Evolutionary conservation across 2,888 invertebrate species (phyloP), one percentile per base, ranked within the genome.

Genomic region (Eupithecia centaureata): DNA sequence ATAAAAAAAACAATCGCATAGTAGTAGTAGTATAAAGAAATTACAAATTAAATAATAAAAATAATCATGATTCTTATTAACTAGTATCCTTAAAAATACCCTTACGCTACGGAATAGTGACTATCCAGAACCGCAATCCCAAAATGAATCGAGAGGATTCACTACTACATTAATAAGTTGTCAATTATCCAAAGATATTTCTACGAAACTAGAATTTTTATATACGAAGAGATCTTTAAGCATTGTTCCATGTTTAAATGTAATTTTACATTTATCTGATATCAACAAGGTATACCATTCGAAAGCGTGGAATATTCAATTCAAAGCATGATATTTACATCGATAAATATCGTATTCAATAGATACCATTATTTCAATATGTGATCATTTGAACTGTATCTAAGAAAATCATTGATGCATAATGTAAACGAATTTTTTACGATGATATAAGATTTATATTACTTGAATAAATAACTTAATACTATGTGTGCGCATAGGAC

Each of bases 11-110:
- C n/a, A n/a, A n/a, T n/a, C n/a, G n/a, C n/a, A n/a, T n/a, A n/a
- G n/a, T n/a, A n/a, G n/a, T n/a, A n/a, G n/a, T n/a, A n/a, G 47
- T 65, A 60, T 52, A 47, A 60, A 72, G 73, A 68, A 76, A 76
- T 76, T 73, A 79, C 78, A 75, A 73, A 63, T 70, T 63, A 73
- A 63, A 74, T 72, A 76, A 67, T 70, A 75, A 71, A 73, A 75
- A 72, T 73, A 63, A 74, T 71, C 72, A 76, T 75, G 73, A 76
- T 74, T 72, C 70, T 22, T 63, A 60, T n/a, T n/a, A 56, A 28
- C 3, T 61, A 63, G 13, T n/a, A 27, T 27, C 33, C 65, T 67
- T 71, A 64, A 70, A 12, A 22, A 38, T 38, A 22, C 10, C n/a
- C 54, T 42, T 60, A 61, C n/a, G 33, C 64, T 68, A 70, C 10